Conservation (phyloP, 2,888 invertebrate species). For the Himalopsyche japonica region DNA sequence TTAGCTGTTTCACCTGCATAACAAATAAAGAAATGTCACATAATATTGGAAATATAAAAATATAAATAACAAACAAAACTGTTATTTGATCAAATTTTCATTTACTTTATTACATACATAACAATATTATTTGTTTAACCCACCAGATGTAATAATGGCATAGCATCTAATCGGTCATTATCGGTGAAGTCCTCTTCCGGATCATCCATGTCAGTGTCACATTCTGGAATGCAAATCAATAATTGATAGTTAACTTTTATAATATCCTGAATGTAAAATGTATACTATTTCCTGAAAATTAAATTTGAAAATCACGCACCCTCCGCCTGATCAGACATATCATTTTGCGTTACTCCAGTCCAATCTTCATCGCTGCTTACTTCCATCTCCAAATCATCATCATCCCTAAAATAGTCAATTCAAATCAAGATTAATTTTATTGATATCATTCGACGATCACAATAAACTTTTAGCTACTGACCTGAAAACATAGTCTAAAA, state of each 20-base stretch:
- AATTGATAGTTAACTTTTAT: too few relatives aligned
- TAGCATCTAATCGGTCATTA: slow-evolving; percentile 51
- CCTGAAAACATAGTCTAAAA: too few relatives aligned
- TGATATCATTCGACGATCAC: too few relatives aligned
- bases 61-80: slow-evolving; percentile 16
- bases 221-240: slow-evolving; percentile 18
- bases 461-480: too few relatives aligned
- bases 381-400: slow-evolving; percentile 37
- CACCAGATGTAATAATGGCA: slow-evolving; percentile 59
- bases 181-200: slow-evolving; percentile 40
- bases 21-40: not conserved
- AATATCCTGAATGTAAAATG: too few relatives aligned
- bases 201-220: slow-evolving; percentile 30
- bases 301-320: not conserved
- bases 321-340: slow-evolving; percentile 20
- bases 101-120: not conserved
- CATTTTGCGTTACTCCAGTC: slow-evolving; percentile 15
- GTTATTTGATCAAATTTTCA: not conserved
- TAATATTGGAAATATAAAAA: not conserved
- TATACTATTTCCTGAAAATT: too few relatives aligned
- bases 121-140: slow-evolving; percentile 33
- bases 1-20: slow-evolving; percentile 76
- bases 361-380: slow-evolving; percentile 30
- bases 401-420: slow-evolving; percentile 12
- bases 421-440: not conserved